Percentiles rank a stretch among this genome's conserved stretches.
Conservation (phyloP, 2,113 vertebrate species). For the Burhinus oedicnemus region DNA sequence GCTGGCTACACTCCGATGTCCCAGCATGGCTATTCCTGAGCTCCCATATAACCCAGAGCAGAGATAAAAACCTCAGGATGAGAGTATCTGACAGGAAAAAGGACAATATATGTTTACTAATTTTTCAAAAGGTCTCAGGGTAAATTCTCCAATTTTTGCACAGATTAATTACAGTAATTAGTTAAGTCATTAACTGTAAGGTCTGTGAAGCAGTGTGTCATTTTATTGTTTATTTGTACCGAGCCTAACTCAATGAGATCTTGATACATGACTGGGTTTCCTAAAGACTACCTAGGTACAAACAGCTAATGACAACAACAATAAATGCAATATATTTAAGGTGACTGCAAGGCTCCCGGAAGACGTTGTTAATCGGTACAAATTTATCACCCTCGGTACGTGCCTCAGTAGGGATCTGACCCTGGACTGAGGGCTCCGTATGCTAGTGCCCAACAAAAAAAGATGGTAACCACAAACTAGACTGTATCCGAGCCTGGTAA, state of each 20-base stretch:
- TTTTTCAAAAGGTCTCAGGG: slow-evolving; percentile 18
- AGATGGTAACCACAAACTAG: not conserved
- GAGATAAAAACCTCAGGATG: not conserved
- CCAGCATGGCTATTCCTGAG: not conserved
- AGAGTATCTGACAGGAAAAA: not conserved
- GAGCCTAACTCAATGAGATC: not conserved
- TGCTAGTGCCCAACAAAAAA: not conserved
- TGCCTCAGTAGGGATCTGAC: not conserved
- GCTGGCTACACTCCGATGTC: too few species aligned
- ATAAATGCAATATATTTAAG: not conserved
- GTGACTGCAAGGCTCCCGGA: not conserved
- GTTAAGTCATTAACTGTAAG: slow-evolving; percentile 23
- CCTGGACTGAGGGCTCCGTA: not conserved
- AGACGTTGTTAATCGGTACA: not conserved
- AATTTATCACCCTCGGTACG: not conserved
- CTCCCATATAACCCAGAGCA: not conserved
- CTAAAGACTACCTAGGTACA: not conserved
- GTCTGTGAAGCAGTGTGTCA: not conserved
- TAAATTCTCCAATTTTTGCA: not conserved
- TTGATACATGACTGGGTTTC: not conserved
- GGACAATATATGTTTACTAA: not conserved
- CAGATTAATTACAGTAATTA: slow-evolving; percentile 32
- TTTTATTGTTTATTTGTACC: not conserved
- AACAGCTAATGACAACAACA: not conserved
- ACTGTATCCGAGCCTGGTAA: not conserved